These are phyloP conservation scores for Pemphredon lugubris DNA, from an alignment of 2,888 invertebrate genomes.

Conservation along the genomic window DNA sequence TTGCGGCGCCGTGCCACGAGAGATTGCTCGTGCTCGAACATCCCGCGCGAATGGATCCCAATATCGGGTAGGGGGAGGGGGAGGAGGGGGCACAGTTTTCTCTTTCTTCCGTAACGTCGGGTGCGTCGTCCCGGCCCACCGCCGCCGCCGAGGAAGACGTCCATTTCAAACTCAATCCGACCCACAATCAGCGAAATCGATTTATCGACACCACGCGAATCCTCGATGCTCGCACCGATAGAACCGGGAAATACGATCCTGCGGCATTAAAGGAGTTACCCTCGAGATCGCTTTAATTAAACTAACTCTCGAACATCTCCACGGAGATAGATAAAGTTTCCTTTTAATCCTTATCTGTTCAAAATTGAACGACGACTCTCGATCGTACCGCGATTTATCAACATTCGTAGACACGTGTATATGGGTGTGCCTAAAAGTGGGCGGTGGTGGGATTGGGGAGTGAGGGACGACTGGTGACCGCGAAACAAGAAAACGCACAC, in stretches of 20 bases:
- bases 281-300: too few species aligned
- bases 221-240: background rate
- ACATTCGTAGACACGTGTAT: too few species aligned
- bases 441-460: too few species aligned
- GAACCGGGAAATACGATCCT: background rate
- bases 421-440: too few species aligned
- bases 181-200: slow-evolving; percentile 36
- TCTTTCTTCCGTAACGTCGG: background rate
- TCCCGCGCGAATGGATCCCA: slow-evolving; percentile 52
- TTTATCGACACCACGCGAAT: slow-evolving; percentile 11
- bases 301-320: too few species aligned
- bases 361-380: too few species aligned
- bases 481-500: slow-evolving; percentile 15
- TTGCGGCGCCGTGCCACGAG: slow-evolving; percentile 72
- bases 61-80: too few species aligned
- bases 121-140: background rate
- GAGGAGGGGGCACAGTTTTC: slow-evolving; percentile 16
- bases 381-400: too few species aligned
- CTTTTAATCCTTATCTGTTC: too few species aligned
- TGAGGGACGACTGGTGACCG: background rate
- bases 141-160: slow-evolving; percentile 19
- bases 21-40: slow-evolving; percentile 77
- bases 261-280: background rate
- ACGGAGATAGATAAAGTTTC: too few species aligned
- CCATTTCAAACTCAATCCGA: slow-evolving; percentile 8